These are phyloP conservation scores for Osmerus mordax DNA, from an alignment of 2,113 vertebrate species.

Conservation along the genomic window DNA sequence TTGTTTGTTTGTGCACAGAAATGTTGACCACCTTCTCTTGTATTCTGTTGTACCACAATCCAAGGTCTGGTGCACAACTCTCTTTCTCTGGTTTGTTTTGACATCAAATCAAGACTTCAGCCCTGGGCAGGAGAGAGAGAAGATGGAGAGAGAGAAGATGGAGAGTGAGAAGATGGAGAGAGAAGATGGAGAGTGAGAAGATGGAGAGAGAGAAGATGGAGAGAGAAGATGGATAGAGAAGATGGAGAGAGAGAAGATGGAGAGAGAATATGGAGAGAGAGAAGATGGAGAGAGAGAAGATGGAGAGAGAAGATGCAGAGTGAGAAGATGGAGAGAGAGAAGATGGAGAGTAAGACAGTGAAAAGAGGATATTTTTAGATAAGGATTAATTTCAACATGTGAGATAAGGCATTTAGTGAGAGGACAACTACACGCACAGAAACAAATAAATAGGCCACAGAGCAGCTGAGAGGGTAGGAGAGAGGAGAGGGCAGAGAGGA, in stretches of 20 bases:
- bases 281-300: slow-evolving; percentile 27
- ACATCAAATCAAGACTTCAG: too few relatives aligned
- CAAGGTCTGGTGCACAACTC: too few relatives aligned
- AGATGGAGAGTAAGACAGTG: slow-evolving; percentile 27
- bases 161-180: too few relatives aligned
- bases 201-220: too few relatives aligned
- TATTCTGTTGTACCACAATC: too few relatives aligned
- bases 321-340: background rate
- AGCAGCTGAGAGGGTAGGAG: background rate
- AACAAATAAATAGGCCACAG: slow-evolving; percentile 56
- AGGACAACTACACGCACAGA: slow-evolving; percentile 24
- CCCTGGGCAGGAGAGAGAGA: too few relatives aligned
- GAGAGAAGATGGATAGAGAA: background rate
- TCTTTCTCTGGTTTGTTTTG: too few relatives aligned
- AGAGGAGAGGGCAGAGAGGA: background rate
- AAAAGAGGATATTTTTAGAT: slow-evolving; percentile 64
- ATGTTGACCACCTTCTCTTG: too few relatives aligned
- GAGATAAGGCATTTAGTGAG: slow-evolving; percentile 53
- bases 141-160: too few relatives aligned
- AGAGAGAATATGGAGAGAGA: background rate
- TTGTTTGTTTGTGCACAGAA: too few relatives aligned
- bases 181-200: too few relatives aligned
- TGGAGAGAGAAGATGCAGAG: slow-evolving; percentile 3
- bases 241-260: background rate
- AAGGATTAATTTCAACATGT: slow-evolving; percentile 64